These are phyloP conservation scores for Sesia apiformis DNA, from an alignment of 2,888 invertebrate genomes.

Conservation along the genomic window DNA sequence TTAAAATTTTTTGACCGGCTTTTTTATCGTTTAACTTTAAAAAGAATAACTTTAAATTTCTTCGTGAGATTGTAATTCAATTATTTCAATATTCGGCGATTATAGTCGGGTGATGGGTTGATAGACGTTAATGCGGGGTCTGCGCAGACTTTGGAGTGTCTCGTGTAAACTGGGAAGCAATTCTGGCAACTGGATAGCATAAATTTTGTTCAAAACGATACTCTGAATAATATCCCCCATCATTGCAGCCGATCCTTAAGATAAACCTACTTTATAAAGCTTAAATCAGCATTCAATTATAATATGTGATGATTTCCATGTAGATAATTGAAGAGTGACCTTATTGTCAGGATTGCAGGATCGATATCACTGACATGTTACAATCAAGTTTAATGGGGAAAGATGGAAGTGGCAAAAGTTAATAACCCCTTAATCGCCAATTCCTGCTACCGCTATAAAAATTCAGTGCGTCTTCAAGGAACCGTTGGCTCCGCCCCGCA, in stretches of 20 bases:
- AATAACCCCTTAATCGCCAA: slow-evolving; percentile 48
- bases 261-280: neutral
- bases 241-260: neutral
- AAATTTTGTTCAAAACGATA: neutral
- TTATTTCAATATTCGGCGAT: slow-evolving; percentile 23
- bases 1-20: slow-evolving; percentile 36
- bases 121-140: slow-evolving; percentile 22
- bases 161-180: slow-evolving; percentile 1
- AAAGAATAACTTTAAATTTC: too few relatives aligned
- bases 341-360: neutral
- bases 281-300: neutral
- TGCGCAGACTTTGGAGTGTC: slow-evolving; percentile 6
- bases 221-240: neutral
- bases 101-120: slow-evolving; percentile 16
- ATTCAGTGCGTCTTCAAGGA: slow-evolving; percentile 36
- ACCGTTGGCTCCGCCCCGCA: slow-evolving; percentile 59
- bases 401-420: slow-evolving; percentile 33
- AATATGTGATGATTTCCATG: neutral
- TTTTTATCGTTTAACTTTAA: slow-evolving; percentile 12
- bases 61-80: slow-evolving; percentile 23
- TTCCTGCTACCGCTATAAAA: slow-evolving; percentile 56
- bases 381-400: slow-evolving; percentile 22
- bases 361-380: slow-evolving; percentile 6
- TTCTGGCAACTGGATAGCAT: neutral
- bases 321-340: neutral